These are phyloP conservation scores for Lordiphosa stackelbergi DNA, from an alignment of 1,140 invertebrate genomes.

Conservation along the genomic window DNA sequence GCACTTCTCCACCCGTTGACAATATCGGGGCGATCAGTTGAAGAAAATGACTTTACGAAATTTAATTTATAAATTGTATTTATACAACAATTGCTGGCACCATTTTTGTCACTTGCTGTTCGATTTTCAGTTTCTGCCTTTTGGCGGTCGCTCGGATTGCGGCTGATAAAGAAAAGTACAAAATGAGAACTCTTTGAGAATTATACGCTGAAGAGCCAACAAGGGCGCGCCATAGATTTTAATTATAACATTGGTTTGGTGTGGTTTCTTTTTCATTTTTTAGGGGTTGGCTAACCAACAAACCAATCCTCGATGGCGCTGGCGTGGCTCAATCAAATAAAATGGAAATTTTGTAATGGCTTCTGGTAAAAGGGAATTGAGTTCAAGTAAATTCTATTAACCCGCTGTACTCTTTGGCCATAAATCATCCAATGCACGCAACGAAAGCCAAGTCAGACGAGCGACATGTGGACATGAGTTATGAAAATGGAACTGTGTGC, in stretches of 20 bases:
- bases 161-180: constrained; percentile 38
- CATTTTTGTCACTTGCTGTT: constrained; percentile 20
- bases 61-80: constrained; percentile 63
- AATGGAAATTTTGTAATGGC: constrained; percentile 33
- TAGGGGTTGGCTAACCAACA: constrained; percentile 8
- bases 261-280: constrained; percentile 13
- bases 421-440: constrained; percentile 61
- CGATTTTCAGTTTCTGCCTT: constrained; percentile 26
- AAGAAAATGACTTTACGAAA: constrained; percentile 49
- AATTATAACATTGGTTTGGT: constrained; percentile 43
- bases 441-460: constrained; percentile 9
- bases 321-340: constrained; percentile 71
- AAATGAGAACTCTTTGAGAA: constrained; percentile 46
- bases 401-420: constrained; percentile 44
- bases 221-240: constrained; percentile 68
- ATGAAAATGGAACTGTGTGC: constrained; percentile 30
- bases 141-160: constrained; percentile 33
- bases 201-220: constrained; percentile 36
- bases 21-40: constrained; percentile 60
- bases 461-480: constrained; percentile 37
- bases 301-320: constrained; percentile 7
- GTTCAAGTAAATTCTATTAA: constrained; percentile 74
- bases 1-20: constrained; percentile 60
- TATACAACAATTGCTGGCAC: constrained; percentile 18
- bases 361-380: constrained; percentile 52